Conservation (phyloP, 2,888 invertebrate genomes). For the Xestobium rufovillosum region DNA sequence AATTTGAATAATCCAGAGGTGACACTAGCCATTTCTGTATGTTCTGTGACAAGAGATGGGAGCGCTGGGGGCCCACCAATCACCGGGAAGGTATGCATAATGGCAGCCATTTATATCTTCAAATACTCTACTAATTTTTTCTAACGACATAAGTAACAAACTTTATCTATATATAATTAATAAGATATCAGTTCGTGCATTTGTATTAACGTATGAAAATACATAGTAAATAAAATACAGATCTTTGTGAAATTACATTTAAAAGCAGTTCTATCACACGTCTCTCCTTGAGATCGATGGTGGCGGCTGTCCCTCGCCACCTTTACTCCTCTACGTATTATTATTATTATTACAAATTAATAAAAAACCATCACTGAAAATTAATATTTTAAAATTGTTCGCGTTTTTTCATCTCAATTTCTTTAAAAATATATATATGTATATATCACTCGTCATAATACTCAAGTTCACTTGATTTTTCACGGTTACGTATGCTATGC, state of each 20-base stretch:
- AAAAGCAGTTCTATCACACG: conserved; percentile 45
- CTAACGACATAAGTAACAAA: conserved; percentile 37
- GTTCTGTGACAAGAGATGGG: too few species aligned
- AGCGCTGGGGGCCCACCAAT: too few species aligned
- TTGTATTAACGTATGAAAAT: conserved; percentile 29
- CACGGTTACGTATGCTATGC: conserved; percentile 20
- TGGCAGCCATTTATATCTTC: too few species aligned
- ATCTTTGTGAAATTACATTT: conserved; percentile 41
- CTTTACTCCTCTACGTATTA: conserved; percentile 8
- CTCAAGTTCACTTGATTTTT: conserved; percentile 29
- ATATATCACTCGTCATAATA: conserved; percentile 36
- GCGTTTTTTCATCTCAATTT: conserved; percentile 27
- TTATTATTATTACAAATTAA: conserved; percentile 23
- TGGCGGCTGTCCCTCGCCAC: conserved; percentile 22
- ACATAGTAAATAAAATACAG: conserved; percentile 40
- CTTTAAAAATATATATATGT: conserved; percentile 21
- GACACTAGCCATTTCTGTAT: too few species aligned
- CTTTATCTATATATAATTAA: conserved; percentile 26
- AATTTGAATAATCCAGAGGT: too few species aligned
- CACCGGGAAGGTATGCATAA: too few species aligned
- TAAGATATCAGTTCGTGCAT: conserved; percentile 35
- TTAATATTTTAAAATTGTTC: conserved; percentile 34
- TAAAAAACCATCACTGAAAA: conserved; percentile 28
- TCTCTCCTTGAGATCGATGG: conserved; percentile 41
- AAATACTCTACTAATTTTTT: too few species aligned